These are phyloP conservation scores for Trogon melanurus DNA, from an alignment of 2,113 vertebrate species.

Conservation along the genomic window DNA sequence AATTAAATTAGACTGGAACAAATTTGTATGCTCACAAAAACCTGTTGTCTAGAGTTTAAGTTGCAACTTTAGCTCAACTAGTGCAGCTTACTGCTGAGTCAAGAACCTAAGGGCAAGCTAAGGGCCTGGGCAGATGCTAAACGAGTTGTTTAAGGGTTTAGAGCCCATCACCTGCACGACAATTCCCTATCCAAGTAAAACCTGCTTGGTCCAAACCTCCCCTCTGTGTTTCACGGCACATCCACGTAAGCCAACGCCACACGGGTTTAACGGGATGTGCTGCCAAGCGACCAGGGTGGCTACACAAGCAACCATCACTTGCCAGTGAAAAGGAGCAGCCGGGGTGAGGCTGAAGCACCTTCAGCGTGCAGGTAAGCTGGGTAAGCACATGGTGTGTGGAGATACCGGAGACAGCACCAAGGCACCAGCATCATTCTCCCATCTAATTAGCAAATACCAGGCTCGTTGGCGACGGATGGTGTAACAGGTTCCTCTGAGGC, in stretches of 20 bases:
- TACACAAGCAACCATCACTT: fast-evolving
- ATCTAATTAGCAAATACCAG: neutral
- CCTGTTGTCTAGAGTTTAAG: fast-evolving
- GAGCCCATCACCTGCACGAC: neutral
- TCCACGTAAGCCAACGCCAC: fast-evolving
- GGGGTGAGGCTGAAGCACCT: neutral
- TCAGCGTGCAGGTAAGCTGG: neutral
- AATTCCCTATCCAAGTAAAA: neutral
- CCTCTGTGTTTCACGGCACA: slow-evolving; percentile 15
- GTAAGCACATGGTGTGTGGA: neutral
- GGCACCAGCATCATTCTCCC: neutral
- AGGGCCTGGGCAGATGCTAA: neutral
- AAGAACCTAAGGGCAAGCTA: neutral
- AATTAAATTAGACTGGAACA: neutral
- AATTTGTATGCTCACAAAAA: neutral
- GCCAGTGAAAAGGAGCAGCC: neutral
- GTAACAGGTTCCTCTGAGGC: neutral
- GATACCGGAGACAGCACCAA: neutral
- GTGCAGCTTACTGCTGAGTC: neutral
- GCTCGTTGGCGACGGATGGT: fast-evolving
- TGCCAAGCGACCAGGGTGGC: neutral
- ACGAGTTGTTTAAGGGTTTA: neutral
- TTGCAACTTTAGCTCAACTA: neutral
- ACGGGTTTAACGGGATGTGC: neutral
- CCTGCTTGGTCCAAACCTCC: neutral